These are phyloP conservation scores for Amaurobius ferox DNA, from an alignment of 2,888 invertebrate genomes.

Conservation along the genomic window DNA sequence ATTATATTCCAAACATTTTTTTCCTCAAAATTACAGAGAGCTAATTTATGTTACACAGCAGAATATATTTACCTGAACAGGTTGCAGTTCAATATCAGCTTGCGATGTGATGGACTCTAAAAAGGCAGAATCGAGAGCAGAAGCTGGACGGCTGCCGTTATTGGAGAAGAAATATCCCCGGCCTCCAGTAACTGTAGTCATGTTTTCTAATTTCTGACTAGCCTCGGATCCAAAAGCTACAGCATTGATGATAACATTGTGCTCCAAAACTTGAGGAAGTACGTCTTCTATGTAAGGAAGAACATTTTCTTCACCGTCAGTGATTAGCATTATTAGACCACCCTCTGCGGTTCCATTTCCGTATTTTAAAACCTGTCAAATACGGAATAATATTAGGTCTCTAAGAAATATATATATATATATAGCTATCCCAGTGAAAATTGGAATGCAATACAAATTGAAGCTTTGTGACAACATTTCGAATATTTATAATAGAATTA, in stretches of 20 bases:
- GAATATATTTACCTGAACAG: conserved; percentile 71
- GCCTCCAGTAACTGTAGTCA: conserved; percentile 72
- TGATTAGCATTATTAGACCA: conserved; percentile 73
- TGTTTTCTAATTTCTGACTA: conserved; percentile 73
- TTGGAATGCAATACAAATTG: too few species aligned
- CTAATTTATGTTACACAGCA: too few species aligned
- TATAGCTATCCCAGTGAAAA: too few species aligned
- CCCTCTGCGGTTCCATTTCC: conserved; percentile 59
- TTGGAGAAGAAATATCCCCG: conserved; percentile 73
- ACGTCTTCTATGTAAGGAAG: conserved; percentile 71
- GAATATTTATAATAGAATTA: too few species aligned
- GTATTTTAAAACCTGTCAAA: conserved; percentile 41
- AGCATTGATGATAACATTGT: conserved; percentile 73
- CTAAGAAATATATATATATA: too few species aligned
- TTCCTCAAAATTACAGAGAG: too few species aligned
- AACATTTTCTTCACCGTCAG: conserved; percentile 72
- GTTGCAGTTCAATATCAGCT: conserved; percentile 73
- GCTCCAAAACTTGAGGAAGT: conserved; percentile 72
- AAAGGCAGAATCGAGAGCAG: conserved; percentile 70
- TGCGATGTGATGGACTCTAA: conserved; percentile 73
- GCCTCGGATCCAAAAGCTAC: conserved; percentile 73
- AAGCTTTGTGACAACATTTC: too few species aligned
- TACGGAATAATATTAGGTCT: too few species aligned
- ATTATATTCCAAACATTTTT: too few species aligned
- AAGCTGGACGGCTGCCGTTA: conserved; percentile 70